These are phyloP conservation scores for Tragelaphus strepsiceros DNA, from an alignment of 2,113 vertebrate species.

Conservation along the genomic window DNA sequence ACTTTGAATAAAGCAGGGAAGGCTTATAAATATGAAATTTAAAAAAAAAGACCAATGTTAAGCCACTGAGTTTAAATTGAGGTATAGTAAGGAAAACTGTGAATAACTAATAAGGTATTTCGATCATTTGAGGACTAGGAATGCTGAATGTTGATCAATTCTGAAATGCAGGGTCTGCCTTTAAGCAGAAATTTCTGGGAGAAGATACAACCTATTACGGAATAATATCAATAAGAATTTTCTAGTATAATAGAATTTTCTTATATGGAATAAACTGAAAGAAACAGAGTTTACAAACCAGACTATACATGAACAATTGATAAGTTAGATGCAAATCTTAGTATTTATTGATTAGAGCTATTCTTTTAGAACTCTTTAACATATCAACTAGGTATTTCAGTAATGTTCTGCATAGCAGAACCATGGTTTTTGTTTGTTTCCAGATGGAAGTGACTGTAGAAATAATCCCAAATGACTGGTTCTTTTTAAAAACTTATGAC, in stretches of 20 bases:
- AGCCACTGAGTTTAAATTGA: neutral
- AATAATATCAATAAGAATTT: neutral
- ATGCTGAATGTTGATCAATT: neutral
- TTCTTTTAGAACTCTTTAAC: neutral
- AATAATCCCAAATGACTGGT: neutral
- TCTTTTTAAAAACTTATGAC: neutral
- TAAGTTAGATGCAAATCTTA: neutral
- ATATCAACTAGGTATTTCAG: neutral
- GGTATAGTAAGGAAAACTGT: neutral
- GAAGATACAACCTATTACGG: neutral
- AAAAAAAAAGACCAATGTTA: neutral
- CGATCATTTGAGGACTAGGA: neutral
- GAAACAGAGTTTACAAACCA: neutral
- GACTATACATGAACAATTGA: neutral
- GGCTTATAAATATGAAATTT: neutral
- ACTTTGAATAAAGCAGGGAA: neutral
- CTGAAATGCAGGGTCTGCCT: neutral
- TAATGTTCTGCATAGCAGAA: neutral
- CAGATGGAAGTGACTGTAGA: neutral
- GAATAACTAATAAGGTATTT: neutral
- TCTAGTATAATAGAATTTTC: neutral
- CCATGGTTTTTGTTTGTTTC: neutral
- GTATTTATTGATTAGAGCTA: neutral
- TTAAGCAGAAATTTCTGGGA: neutral
- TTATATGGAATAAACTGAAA: neutral